Base-by-base conservation (phyloP, 2,113 vertebrate genomes). In the Gnathonemus longibarbis region DNA sequence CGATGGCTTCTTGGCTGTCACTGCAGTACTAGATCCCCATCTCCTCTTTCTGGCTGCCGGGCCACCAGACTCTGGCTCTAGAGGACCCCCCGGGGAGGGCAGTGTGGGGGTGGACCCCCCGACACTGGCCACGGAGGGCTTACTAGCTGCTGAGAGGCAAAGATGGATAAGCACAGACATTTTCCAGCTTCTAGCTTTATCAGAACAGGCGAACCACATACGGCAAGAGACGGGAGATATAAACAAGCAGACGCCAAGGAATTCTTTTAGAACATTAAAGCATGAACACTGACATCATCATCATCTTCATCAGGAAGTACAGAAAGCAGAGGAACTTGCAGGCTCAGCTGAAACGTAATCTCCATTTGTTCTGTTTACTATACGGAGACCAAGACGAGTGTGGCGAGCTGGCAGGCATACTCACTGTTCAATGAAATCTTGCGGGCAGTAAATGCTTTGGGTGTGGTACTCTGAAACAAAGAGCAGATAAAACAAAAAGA, bases 21-120 rank as follows among this genome's bases (percentile, higher is more conserved):
- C 94, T 0, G 97, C 96, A 0, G 98, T 97, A 94, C 97, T 98
- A 92, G 97, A 96, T 48, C 97, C 98, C 98, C 98, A 98, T 70
- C 98, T 96, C 89, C 98, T 95, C 91, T 98, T 98, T 90, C 97
- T 96, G 49, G 95, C 96, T 0, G 96, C 96, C 46, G 94, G 96
- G 1, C 93, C 94, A 45, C 94, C 96, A 2, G 96, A 92, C 49
- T 95, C 96, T 1, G 96, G 94, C 88, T 95, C 96, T 88, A 94
- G 95, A 92, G 93, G 92, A 8, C 93, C 93, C 88, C 91, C 91
- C 10, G 87, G 42, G 19, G 74, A 94, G 91, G 94, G 92, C 11
- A 93, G 93, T 88, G 92, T 90, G 15, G 85, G 89, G 31, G 42
- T 27, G 8, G 5, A 3, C 5, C 48, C 89, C 39, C 49, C 89